phyloP scores from a whole-genome alignment of 1,140 invertebrate species.

The Heliconius himera region DNA sequence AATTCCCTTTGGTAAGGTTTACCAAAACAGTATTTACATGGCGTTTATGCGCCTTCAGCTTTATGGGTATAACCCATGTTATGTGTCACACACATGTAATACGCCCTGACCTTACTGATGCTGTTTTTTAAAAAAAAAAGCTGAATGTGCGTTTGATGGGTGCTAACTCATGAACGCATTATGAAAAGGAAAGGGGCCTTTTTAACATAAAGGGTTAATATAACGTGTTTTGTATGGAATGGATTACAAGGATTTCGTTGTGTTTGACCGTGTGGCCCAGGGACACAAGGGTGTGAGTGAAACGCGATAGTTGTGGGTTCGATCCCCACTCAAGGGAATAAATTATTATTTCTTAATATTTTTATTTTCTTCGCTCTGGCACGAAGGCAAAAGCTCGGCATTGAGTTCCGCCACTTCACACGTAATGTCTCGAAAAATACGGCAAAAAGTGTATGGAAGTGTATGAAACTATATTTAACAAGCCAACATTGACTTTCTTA shows the following conservation, averaged over 20 bases:
- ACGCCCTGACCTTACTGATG: background rate
- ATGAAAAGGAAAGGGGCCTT: background rate
- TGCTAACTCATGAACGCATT: background rate
- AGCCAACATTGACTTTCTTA: background rate
- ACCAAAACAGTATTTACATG: slow-evolving; percentile 13
- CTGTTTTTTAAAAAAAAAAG: background rate
- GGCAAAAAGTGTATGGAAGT: too few species aligned
- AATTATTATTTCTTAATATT: too few species aligned
- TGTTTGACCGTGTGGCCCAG: too few species aligned
- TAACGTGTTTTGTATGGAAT: background rate
- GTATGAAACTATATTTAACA: background rate
- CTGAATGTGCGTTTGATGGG: slow-evolving; percentile 2
- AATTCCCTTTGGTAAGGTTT: slow-evolving; percentile 6
- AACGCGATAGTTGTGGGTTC: too few species aligned
- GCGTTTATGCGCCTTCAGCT: slow-evolving; percentile 3
- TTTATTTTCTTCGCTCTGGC: too few species aligned
- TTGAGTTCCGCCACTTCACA: too few species aligned
- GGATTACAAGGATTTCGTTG: too few species aligned
- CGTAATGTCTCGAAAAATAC: too few species aligned
- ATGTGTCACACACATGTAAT: slow-evolving; percentile 4
- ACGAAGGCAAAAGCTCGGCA: too few species aligned
- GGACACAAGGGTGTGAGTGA: too few species aligned
- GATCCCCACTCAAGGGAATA: too few species aligned
- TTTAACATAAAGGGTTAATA: slow-evolving; percentile 3
- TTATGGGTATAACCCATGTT: slow-evolving; percentile 7